These are phyloP conservation scores for Drosophila paulistorum DNA, from an alignment of 1,140 invertebrate species.

Conservation along the genomic window DNA sequence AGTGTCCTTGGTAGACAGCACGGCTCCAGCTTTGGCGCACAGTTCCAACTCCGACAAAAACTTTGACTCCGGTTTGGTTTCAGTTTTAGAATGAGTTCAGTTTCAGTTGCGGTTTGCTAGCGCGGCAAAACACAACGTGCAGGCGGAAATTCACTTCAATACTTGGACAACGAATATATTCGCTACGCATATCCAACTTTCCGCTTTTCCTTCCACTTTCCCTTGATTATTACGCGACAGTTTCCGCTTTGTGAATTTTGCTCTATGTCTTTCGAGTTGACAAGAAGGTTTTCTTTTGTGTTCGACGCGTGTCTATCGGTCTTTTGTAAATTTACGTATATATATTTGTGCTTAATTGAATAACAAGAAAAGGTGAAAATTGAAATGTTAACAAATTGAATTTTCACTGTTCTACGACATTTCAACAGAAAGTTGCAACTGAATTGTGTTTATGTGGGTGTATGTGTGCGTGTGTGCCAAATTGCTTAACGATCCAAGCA, in stretches of 20 bases:
- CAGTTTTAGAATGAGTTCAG: constrained; percentile 48
- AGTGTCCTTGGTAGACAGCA: constrained; percentile 53
- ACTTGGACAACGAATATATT: constrained; percentile 1
- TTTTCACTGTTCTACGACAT: constrained; percentile 49
- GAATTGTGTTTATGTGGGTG: constrained; percentile 32
- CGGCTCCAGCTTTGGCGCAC: constrained; percentile 15
- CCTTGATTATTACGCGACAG: not conserved
- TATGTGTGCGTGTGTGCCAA: constrained; percentile 29
- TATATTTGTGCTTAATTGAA: constrained; percentile 67
- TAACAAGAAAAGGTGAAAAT: constrained; percentile 77
- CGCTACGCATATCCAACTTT: constrained; percentile 18
- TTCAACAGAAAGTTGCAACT: constrained; percentile 41
- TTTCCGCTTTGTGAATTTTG: constrained; percentile 26
- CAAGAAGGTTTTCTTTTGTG: constrained; percentile 30
- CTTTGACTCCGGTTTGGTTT: constrained; percentile 10
- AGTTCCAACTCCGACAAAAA: constrained; percentile 15
- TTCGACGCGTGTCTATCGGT: constrained; percentile 36
- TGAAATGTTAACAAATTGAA: constrained; percentile 80
- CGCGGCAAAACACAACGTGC: constrained; percentile 68
- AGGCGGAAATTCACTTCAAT: constrained; percentile 28
- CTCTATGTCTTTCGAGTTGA: not conserved
- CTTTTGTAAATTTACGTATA: not conserved
- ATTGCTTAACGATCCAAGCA: constrained; percentile 71
- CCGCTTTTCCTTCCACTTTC: constrained; percentile 2
- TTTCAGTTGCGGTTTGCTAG: constrained; percentile 77